phyloP scores from a whole-genome alignment of 1,140 invertebrate species.

The Sogatella furcifera region DNA sequence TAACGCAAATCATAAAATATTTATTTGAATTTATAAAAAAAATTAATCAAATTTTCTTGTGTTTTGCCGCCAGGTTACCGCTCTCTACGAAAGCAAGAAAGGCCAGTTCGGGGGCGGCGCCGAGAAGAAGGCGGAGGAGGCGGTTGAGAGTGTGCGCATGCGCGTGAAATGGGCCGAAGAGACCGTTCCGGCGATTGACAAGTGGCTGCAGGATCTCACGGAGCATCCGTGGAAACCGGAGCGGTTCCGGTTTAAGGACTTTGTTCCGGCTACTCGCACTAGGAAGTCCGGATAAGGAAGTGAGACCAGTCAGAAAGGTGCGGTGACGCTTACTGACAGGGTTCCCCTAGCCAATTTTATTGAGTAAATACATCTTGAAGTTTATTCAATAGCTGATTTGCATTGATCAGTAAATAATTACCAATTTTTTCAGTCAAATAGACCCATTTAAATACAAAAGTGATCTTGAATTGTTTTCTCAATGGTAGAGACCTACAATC shows the following conservation, averaged over 20 bases:
- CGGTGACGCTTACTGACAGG: too few relatives aligned
- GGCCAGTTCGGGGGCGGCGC: constrained; percentile 17
- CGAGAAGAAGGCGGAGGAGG: constrained; percentile 18
- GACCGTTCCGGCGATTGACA: constrained; percentile 14
- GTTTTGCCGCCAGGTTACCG: constrained; percentile 14
- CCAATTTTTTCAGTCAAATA: too few relatives aligned
- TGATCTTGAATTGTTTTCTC: too few relatives aligned
- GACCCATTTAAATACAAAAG: too few relatives aligned
- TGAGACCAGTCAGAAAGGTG: too few relatives aligned
- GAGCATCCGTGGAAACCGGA: constrained; percentile 20
- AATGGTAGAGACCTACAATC: too few relatives aligned
- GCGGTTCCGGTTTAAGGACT: constrained; percentile 4
- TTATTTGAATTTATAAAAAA: too few relatives aligned
- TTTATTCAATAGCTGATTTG: too few relatives aligned
- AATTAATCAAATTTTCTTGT: constrained; percentile 30
- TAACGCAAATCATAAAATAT: too few relatives aligned
- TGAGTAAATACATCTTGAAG: too few relatives aligned
- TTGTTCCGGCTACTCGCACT: not conserved
- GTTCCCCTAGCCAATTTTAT: too few relatives aligned
- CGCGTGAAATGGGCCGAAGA: constrained; percentile 23
- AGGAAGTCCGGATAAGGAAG: not conserved
- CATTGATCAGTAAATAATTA: too few relatives aligned
- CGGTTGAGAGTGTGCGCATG: constrained; percentile 17
- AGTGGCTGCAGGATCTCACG: constrained; percentile 20
- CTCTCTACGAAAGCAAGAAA: constrained; percentile 18